Evolutionary conservation across 1,140 invertebrate genomes (phyloP).

Genomic region (Holotrichia oblita): DNA sequence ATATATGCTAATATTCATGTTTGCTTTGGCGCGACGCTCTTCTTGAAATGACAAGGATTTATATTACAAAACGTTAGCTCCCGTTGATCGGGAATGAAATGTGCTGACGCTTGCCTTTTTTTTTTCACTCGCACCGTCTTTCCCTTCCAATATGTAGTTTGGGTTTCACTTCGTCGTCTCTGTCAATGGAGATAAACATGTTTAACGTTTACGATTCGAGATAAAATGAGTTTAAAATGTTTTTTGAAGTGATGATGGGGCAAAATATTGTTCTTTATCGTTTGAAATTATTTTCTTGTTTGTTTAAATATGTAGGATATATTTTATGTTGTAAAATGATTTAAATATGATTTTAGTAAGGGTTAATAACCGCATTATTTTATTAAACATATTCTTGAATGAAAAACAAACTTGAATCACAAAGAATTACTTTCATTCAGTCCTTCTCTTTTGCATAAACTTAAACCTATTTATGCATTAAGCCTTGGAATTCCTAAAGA

Average conservation of each 20-base stretch:
- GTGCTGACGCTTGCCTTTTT: not conserved
- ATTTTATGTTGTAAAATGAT: too few relatives aligned
- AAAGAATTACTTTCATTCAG: too few relatives aligned
- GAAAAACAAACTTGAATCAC: too few relatives aligned
- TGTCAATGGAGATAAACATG: not conserved
- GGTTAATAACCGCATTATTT: too few relatives aligned
- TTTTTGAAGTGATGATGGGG: not conserved
- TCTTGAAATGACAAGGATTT: slow-evolving; percentile 16
- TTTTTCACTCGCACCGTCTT: too few relatives aligned
- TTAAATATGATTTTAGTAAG: too few relatives aligned
- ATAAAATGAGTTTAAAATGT: slow-evolving; percentile 8
- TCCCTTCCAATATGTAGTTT: slow-evolving; percentile 2
- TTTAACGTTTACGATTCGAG: not conserved
- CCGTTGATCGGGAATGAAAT: not conserved
- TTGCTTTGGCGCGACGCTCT: slow-evolving; percentile 9
- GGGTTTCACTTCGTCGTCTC: not conserved
- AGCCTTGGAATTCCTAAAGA: too few relatives aligned
- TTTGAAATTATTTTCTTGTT: not conserved
- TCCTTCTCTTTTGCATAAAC: too few relatives aligned
- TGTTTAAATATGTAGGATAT: not conserved
- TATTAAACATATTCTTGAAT: too few relatives aligned
- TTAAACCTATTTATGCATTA: too few relatives aligned
- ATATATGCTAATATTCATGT: slow-evolving; percentile 15
- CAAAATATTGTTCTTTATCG: not conserved
- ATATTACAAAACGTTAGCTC: not conserved